Base-by-base conservation (phyloP, 2,113 vertebrate genomes). In the Deroptyus accipitrinus region DNA sequence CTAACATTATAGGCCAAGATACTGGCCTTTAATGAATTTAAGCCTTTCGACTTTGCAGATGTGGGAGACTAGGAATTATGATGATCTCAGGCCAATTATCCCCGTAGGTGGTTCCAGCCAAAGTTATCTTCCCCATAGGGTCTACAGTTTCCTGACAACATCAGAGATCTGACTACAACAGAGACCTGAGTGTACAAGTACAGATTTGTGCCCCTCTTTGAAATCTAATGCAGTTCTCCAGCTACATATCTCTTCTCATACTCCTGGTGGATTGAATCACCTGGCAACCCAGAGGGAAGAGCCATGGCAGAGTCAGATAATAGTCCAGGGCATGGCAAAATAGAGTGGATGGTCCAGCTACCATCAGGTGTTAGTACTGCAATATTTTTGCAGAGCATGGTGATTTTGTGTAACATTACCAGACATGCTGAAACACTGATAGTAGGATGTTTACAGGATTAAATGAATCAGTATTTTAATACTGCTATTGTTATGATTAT, bases 51-150 rank as follows among this genome's bases (percentile, higher is more conserved):
- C 10, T 61, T 55, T 55, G 28, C 31, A 59, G 27, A 31, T 0
- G 1, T 0, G 1, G 16, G 7, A 75, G 10, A 66, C 8, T 8
- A 82, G 75, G 76, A 82, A 39, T 18, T 5, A 5, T 48, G 8
- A 68, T 79, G 25, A 64, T 11, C 15, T 88, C 19, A 17, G 17
- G 48, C 4, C 17, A 54, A 5, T 70, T 52, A 37, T 54, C 28
- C 12, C 3, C 5, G 20, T 30, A 83, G 15, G 4, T 33, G 44
- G 8, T 66, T 86, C 33, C 39, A 80, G 18, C 3, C 79, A 49
- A 55, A 67, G 5, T 16, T 25, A 11, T 17, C 9, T 52, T 4
- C 35, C 17, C 1, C 27, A 23, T 23, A 67, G 37, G 8, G 15
- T 18, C 31, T 31, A 27, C 0, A 0, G 3, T 49, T 79, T 55